Conservation (phyloP, 2,113 vertebrate genomes). For the Craseonycteris thonglongyai region DNA sequence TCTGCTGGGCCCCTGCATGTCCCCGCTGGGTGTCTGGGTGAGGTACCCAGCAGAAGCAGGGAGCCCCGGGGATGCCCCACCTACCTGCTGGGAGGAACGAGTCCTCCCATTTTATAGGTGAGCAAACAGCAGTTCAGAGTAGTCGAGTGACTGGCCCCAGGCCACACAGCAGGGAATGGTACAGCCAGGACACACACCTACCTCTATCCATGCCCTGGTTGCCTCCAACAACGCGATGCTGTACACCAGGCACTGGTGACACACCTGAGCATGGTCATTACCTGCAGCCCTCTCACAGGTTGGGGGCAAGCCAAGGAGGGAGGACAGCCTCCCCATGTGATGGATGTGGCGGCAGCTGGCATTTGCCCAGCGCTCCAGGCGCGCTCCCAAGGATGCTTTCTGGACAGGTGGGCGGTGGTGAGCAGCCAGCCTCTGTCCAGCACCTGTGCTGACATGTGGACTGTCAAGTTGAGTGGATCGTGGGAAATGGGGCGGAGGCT, state of each 20-base stretch:
- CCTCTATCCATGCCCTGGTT: not conserved
- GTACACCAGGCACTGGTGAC: not conserved
- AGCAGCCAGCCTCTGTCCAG: not conserved
- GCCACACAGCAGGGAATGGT: not conserved
- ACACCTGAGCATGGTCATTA: rapidly evolving
- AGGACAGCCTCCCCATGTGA: not conserved
- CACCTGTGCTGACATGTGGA: not conserved
- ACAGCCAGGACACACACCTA: not conserved
- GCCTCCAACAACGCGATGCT: not conserved
- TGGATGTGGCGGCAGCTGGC: not conserved
- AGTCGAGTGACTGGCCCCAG: too few relatives aligned
- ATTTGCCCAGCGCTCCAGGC: rapidly evolving
- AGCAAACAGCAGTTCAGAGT: not conserved
- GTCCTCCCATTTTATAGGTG: not conserved
- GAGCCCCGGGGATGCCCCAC: not conserved
- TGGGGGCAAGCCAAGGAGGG: not conserved
- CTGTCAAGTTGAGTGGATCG: not conserved
- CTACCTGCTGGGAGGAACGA: not conserved
- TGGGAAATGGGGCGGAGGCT: not conserved
- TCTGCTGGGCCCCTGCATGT: not conserved
- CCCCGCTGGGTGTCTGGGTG: not conserved
- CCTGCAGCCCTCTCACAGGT: not conserved
- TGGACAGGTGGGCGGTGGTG: not conserved
- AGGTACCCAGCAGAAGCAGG: not conserved
- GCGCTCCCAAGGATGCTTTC: rapidly evolving